Percentiles rank a stretch among this genome's conserved stretches.
Conservation (phyloP, 2,888 invertebrate genomes). For the Liodrosophila aerea region DNA sequence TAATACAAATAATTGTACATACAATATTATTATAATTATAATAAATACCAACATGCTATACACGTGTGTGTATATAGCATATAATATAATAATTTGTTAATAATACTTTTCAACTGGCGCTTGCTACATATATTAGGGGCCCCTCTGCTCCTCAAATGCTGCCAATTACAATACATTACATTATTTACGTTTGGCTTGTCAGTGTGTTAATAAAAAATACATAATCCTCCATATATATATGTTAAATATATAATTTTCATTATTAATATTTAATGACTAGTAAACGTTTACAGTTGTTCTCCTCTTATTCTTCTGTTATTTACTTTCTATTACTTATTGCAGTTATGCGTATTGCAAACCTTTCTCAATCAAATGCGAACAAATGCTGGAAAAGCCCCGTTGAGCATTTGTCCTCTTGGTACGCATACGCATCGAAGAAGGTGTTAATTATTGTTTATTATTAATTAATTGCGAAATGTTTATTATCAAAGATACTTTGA, state of each 20-base stretch:
- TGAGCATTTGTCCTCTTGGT: too few relatives aligned
- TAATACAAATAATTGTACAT: conserved; percentile 74
- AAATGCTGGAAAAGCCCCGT: too few relatives aligned
- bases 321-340: conserved; percentile 25
- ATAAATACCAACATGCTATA: conserved; percentile 77
- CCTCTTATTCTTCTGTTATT: conserved; percentile 23
- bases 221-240: conserved; percentile 37
- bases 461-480: conserved; percentile 39
- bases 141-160: conserved; percentile 43
- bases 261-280: conserved; percentile 65
- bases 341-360: conserved; percentile 18
- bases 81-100: conserved; percentile 59
- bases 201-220: conserved; percentile 69
- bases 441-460: conserved; percentile 8
- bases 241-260: conserved; percentile 28
- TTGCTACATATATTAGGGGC: too few relatives aligned
- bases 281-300: conserved; percentile 71
- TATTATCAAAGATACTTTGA: conserved; percentile 64
- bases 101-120: conserved; percentile 71
- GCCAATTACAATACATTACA: conserved; percentile 23
- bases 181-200: conserved; percentile 42
- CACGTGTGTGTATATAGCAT: conserved; percentile 37
- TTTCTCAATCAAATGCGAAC: too few relatives aligned
- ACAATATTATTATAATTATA: conserved; percentile 65
- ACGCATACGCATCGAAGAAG: too few relatives aligned